Conservation (phyloP, 2,113 vertebrate genomes). For the Ornithorhynchus anatinus region DNA sequence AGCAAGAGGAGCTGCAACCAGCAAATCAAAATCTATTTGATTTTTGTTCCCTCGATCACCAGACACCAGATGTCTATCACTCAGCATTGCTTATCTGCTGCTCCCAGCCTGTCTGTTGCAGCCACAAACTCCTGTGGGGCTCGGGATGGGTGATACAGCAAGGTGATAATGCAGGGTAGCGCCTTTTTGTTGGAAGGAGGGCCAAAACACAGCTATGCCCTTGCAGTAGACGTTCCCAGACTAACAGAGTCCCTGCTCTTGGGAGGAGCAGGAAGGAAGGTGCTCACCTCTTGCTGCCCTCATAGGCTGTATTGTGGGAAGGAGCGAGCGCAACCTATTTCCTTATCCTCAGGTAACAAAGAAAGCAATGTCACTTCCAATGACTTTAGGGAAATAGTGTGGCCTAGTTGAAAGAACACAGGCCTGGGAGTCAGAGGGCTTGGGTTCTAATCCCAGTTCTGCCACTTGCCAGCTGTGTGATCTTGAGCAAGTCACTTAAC, state of each 20-base stretch:
- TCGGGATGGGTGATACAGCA: conserved; percentile 15
- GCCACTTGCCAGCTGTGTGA: no score
- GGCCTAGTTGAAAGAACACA: no score
- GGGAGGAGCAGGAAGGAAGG: conserved; percentile 14
- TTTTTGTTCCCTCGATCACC: conserved; percentile 62
- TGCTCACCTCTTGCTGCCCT: not conserved
- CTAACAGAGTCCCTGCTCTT: conserved; percentile 11
- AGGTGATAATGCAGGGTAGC: conserved; percentile 7
- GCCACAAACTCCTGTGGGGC: conserved; percentile 35
- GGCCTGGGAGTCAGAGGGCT: no score
- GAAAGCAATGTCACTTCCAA: no score
- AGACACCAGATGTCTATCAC: conserved; percentile 63
- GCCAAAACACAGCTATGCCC: not conserved
- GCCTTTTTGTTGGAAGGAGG: conserved; percentile 16
- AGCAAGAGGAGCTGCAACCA: conserved; percentile 57
- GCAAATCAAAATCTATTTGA: conserved; percentile 65
- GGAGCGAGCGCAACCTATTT: no score
- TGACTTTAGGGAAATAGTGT: no score
- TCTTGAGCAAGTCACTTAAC: no score
- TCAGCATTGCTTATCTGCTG: conserved; percentile 61
- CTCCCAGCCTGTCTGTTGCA: conserved; percentile 52
- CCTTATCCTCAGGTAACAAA: no score
- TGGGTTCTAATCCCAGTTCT: no score
- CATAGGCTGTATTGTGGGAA: no score
- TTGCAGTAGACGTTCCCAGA: not conserved